phyloP scores from a whole-genome alignment of 2,113 vertebrate species.

The Tragelaphus strepsiceros region DNA sequence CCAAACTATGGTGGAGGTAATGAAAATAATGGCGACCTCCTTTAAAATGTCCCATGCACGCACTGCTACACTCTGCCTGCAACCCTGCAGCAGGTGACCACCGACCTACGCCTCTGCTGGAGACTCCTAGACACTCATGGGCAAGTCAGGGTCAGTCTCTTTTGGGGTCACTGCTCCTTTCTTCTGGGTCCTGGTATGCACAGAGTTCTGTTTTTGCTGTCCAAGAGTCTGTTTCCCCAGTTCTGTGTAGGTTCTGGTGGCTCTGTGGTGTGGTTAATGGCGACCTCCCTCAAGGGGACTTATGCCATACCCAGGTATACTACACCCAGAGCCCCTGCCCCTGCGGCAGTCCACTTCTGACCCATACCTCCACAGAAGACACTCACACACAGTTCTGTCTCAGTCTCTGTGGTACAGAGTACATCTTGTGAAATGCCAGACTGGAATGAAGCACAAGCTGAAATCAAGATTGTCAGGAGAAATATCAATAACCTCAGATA shows the following conservation, averaged over 20 bases:
- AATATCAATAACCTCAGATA: too few relatives aligned
- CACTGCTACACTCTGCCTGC: neutral
- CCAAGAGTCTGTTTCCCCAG: neutral
- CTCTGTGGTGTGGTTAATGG: neutral
- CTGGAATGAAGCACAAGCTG: neutral
- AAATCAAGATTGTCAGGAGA: too few relatives aligned
- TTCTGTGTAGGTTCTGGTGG: neutral
- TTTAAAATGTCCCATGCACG: neutral
- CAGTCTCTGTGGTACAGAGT: neutral
- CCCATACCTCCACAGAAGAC: neutral
- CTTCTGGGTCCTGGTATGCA: neutral
- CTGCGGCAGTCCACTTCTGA: accelerated
- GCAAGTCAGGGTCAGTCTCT: neutral
- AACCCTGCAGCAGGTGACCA: neutral
- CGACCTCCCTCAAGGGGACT: neutral
- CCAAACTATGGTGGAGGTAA: neutral
- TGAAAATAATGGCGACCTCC: neutral
- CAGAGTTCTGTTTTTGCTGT: neutral
- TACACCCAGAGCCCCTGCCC: neutral
- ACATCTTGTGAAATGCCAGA: neutral
- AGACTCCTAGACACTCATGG: neutral
- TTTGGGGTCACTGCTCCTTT: neutral
- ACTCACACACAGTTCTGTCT: neutral
- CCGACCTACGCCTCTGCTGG: accelerated
- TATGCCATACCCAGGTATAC: neutral